Conservation (phyloP, 1,140 invertebrate species). For the Mercenaria mercenaria region DNA sequence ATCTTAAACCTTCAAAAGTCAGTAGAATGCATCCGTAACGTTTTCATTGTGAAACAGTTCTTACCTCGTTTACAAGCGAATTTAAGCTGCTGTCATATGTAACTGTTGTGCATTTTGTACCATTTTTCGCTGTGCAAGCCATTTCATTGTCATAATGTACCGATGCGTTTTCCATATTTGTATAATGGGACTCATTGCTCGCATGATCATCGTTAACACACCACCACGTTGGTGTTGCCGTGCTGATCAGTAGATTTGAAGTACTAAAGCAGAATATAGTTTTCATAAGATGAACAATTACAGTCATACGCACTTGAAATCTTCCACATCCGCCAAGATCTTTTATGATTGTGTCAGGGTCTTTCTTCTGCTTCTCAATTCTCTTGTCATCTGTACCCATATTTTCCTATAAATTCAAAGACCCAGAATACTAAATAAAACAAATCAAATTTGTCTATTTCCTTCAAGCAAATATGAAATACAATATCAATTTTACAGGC, state of each 20-base stretch:
- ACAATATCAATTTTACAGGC: too few relatives aligned
- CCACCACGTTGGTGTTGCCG: conserved; percentile 14
- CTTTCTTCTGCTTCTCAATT: not conserved
- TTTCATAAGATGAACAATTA: conserved; percentile 15
- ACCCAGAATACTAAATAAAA: too few relatives aligned
- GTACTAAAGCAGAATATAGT: not conserved
- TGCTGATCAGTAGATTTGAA: not conserved
- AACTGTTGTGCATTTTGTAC: not conserved
- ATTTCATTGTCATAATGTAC: not conserved
- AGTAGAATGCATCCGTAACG: too few relatives aligned
- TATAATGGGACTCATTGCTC: too few relatives aligned
- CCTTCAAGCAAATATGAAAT: too few relatives aligned
- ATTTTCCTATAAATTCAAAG: conserved; percentile 84
- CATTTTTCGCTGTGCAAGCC: conserved; percentile 59
- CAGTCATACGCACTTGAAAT: not conserved
- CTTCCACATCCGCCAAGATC: conserved; percentile 39
- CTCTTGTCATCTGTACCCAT: not conserved
- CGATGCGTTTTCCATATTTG: not conserved
- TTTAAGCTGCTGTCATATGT: not conserved
- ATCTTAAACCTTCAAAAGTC: too few relatives aligned
- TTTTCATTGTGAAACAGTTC: not conserved
- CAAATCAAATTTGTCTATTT: too few relatives aligned
- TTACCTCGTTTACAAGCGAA: conserved; percentile 27
- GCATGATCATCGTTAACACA: not conserved
- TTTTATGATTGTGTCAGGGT: not conserved